A percentile compares a stretch with the other conserved stretches of the same genome.
phyloP scores from a whole-genome alignment of 2,888 invertebrate genomes.

The Alloplasta piceator region DNA sequence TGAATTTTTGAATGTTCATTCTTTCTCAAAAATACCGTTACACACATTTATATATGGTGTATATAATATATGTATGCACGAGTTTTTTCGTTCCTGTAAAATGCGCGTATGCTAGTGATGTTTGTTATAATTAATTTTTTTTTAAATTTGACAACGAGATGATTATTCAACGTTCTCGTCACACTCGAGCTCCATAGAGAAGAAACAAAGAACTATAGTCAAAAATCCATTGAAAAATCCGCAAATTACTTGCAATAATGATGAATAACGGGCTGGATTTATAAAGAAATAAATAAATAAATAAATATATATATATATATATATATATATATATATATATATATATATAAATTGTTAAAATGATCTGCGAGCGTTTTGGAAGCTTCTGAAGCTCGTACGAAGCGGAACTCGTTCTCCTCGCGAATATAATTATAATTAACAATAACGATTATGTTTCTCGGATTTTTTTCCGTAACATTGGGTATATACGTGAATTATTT shows the following conservation, averaged over 20 bases:
- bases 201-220: neutral
- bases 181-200: neutral
- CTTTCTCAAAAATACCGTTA: neutral
- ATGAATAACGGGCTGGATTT: conserved; percentile 4
- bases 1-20: conserved; percentile 6
- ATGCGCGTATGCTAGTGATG: no score
- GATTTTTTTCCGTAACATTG: conserved; percentile 17
- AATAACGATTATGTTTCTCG: conserved; percentile 48
- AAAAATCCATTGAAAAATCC: conserved; percentile 10
- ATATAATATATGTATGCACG: no score
- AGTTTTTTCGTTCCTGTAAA: no score
- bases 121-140: no score
- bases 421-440: conserved; percentile 45
- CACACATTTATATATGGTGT: no score
- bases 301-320: no score
- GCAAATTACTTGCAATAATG: neutral
- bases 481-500: neutral
- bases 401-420: conserved; percentile 65
- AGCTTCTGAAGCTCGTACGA: conserved; percentile 58
- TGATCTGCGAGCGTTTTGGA: conserved; percentile 48
- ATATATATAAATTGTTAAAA: conserved; percentile 30
- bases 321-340: no score
- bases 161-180: conserved; percentile 17
- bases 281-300: no score
- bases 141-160: no score